phyloP scores from a whole-genome alignment of 2,113 vertebrate species.

The Pomatorhinus ruficollis region DNA sequence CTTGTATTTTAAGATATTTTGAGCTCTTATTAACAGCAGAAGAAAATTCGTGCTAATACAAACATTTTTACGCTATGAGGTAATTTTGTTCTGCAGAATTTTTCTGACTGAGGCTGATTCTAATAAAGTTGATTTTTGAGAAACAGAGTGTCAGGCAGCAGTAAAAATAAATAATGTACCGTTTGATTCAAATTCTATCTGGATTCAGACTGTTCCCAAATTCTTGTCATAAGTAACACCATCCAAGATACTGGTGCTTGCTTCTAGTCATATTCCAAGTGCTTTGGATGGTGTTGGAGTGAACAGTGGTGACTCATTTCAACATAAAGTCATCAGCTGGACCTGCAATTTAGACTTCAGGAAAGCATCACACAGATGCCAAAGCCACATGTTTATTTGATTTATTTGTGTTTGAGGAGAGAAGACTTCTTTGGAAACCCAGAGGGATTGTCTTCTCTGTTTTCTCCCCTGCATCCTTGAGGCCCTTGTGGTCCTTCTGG shows the following conservation, averaged over 20 bases:
- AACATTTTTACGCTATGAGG: conserved; percentile 36
- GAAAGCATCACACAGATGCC: background rate
- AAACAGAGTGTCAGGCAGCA: conserved; percentile 44
- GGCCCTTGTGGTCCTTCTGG: conserved; percentile 58
- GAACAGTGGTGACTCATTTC: conserved; percentile 17
- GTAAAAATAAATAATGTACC: conserved; percentile 36
- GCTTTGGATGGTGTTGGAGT: background rate
- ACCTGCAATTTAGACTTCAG: conserved; percentile 5
- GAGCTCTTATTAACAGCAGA: background rate
- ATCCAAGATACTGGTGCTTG: conserved; percentile 27
- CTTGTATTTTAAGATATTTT: background rate
- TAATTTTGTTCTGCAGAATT: conserved; percentile 17
- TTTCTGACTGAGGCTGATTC: conserved; percentile 40
- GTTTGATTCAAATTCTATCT: conserved; percentile 41
- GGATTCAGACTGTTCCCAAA: conserved; percentile 39
- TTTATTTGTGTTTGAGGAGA: conserved; percentile 24
- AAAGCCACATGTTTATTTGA: conserved; percentile 37
- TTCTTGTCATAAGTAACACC: conserved; percentile 31
- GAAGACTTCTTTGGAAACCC: conserved; percentile 3
- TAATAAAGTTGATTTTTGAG: conserved; percentile 51
- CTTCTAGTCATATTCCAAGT: conserved; percentile 44
- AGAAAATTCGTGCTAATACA: background rate
- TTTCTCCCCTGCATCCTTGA: conserved; percentile 46
- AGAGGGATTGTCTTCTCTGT: background rate
- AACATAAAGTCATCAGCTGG: conserved; percentile 32